Evolutionary conservation across 2,797 vertebrate species (phyloP), one percentile per base, ranked within the genome.

Genomic region (Aythya fuligula): DNA sequence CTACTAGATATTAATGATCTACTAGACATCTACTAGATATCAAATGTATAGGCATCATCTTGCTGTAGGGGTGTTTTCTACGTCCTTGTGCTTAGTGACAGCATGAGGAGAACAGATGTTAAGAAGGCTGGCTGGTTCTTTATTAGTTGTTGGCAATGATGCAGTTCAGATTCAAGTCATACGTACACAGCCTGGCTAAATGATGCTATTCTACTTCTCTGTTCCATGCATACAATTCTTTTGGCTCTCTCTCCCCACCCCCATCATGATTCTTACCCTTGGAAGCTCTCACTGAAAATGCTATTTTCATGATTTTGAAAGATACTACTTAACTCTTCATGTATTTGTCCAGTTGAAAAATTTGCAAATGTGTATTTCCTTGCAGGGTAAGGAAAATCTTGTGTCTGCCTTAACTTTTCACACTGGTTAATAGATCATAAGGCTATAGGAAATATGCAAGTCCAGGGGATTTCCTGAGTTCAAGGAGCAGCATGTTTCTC

Each of bases 241-340:
- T 38, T 49, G 24, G 47, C 20, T 62, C 9, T 30, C n/a, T 73
- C 72, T 2, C 9, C 38, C 6, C 0, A 5, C 7, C 4, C 0
- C 2, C 17, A 11, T 18, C 22, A 25, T 62, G n/a, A 13, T 49
- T 79, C 30, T 60, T 82, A 22, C 8, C 62, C 49, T 74, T 53
- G 69, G 47, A 54, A 76, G 39, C 22, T 82, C 8, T 77, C 21
- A 28, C 1, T 74, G 32, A 88, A 60, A 18, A 45, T 45, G 5
- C 61, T 85, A 9, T 43, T 93, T 51, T 45, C 2, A 28, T 19
- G 10, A 54, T 65, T 77, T 88, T 74, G 65, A 74, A 78, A 69
- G 58, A 3, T 61, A 13, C 13, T 60, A 15, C 17, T 51, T 64
- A 39, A 16, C 3, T 13, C 8, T 58, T 67, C 16, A 18, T 28